Conservation (phyloP, 1,140 invertebrate genomes). For the Bombus haemorrhoidalis region DNA sequence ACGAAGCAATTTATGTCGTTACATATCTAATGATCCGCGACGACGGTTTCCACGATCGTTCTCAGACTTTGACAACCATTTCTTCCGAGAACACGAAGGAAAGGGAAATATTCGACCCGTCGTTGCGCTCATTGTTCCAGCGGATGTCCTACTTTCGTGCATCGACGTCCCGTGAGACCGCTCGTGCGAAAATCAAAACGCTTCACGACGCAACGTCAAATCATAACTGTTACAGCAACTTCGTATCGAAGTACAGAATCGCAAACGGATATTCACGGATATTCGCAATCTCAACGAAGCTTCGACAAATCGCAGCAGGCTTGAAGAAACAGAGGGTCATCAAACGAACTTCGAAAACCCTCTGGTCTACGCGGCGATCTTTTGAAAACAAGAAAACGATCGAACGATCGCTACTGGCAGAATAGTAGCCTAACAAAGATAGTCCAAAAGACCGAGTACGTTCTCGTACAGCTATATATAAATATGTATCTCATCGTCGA, state of each 20-base stretch:
- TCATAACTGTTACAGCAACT: background rate
- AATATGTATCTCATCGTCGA: background rate
- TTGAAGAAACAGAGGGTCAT: background rate
- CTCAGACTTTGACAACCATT: background rate
- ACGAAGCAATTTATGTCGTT: constrained; percentile 26
- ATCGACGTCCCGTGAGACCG: background rate
- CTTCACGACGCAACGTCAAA: background rate
- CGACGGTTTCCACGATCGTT: background rate
- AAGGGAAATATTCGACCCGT: background rate
- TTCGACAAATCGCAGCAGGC: background rate
- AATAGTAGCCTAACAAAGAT: background rate
- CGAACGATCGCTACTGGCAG: background rate
- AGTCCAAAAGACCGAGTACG: background rate
- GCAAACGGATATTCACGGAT: background rate
- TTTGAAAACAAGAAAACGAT: background rate
- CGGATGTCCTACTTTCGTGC: background rate
- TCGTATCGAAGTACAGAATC: background rate
- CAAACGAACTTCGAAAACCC: background rate
- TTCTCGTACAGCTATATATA: background rate
- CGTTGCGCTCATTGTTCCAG: constrained; percentile 28
- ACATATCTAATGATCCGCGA: background rate
- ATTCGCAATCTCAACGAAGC: background rate
- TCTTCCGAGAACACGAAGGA: background rate
- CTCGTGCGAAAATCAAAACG: background rate
- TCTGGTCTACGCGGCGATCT: background rate